Evolutionary conservation across 2,113 vertebrate species (phyloP).

Genomic region (Trichomycterus rosablanca): DNA sequence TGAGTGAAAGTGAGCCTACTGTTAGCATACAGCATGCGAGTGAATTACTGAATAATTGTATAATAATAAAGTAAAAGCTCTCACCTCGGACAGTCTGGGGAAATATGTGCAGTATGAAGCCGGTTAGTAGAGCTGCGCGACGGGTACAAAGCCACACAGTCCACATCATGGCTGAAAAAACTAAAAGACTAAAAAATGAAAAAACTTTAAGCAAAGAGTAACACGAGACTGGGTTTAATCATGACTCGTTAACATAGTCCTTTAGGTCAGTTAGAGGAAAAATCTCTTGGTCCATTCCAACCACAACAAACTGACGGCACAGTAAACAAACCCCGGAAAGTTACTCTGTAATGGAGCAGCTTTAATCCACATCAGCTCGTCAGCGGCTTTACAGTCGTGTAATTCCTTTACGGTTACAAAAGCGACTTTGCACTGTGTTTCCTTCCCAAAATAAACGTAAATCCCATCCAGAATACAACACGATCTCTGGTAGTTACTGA

Average conservation of each 20-base stretch:
- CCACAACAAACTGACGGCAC: background rate
- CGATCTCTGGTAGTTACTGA: too few species aligned
- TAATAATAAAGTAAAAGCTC: background rate
- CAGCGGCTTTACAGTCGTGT: background rate
- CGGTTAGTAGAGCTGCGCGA: constrained; percentile 38
- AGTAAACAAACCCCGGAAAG: background rate
- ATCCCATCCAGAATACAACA: background rate
- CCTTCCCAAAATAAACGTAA: background rate
- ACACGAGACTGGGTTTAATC: background rate
- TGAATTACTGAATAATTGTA: background rate
- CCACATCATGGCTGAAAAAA: constrained; percentile 52
- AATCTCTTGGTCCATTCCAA: constrained; percentile 31
- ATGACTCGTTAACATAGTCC: constrained; percentile 8
- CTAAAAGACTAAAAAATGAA: constrained; percentile 2
- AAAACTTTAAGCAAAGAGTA: background rate
- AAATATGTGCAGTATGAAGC: constrained; percentile 50
- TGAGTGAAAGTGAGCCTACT: constrained; percentile 9
- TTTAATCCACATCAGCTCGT: constrained; percentile 3
- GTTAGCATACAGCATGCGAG: constrained; percentile 27
- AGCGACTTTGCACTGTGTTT: background rate
- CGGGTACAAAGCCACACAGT: constrained; percentile 37
- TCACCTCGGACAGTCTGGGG: constrained; percentile 54
- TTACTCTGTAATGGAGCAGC: background rate
- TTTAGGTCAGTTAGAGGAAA: constrained; percentile 8
- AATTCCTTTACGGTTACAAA: background rate